Evolutionary conservation across 2,113 vertebrate genomes (phyloP).

Genomic region (Rhea americana): DNA sequence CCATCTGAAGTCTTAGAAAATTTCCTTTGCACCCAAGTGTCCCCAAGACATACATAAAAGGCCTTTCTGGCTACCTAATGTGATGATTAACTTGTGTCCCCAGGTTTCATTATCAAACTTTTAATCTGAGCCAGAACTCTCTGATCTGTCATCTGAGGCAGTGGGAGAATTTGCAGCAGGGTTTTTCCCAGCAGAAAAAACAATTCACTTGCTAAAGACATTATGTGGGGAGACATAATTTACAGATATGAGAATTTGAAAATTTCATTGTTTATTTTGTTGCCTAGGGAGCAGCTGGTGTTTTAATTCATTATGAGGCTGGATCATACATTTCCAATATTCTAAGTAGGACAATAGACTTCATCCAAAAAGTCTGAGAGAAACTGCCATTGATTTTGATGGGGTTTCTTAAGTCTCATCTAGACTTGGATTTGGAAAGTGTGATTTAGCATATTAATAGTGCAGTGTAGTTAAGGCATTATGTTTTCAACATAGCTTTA

Average conservation of each 20-base stretch:
- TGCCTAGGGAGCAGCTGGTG: not conserved
- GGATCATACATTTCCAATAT: not conserved
- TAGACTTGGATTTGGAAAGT: conserved; percentile 39
- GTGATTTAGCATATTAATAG: not conserved
- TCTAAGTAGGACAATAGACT: not conserved
- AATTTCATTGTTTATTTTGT: not conserved
- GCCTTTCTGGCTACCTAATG: not conserved
- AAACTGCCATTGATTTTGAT: not conserved
- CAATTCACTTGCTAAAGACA: conserved; percentile 8
- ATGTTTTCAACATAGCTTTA: not conserved
- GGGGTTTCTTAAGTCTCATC: not conserved
- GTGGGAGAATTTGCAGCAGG: not conserved
- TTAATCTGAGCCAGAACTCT: conserved; percentile 37
- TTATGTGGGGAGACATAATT: not conserved
- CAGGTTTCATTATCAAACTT: conserved; percentile 47
- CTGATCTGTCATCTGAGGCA: conserved; percentile 41
- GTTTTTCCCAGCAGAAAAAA: conserved; percentile 37
- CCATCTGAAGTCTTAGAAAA: not conserved
- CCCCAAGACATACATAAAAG: not conserved
- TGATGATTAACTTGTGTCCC: conserved; percentile 7
- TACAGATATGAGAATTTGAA: not conserved
- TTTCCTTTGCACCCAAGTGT: not conserved
- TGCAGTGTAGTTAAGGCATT: not conserved
- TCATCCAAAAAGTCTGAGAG: not conserved
- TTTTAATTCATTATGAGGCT: not conserved